Base-by-base conservation (phyloP, 2,888 invertebrate genomes). In the Euzetes globulus region DNA sequence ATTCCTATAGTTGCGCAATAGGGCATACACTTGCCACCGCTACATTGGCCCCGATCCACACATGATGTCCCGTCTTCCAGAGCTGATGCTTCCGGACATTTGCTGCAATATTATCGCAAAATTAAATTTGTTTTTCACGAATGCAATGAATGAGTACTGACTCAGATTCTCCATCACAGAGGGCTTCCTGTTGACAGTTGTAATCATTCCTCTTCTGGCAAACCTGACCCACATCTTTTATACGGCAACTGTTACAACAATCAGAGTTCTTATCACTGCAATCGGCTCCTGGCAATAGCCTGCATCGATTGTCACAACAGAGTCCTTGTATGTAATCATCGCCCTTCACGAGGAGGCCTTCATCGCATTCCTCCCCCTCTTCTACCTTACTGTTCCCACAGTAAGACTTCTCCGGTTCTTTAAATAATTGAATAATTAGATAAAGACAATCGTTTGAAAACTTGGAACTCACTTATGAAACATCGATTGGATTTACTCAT, bases 221-320 rank as follows among this genome's bases (percentile, higher is more conserved):
- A 70, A 83, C 81, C 47, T 80, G 81, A 6, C 82, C 82, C 5
- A 87, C 86, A 71, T 89, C 87, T 86, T 94, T 92, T 82, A 89
- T 92, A 81, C 91, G 90, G 81, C 97, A 97, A 79, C 90, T 89
- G 82, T 91, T 89, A 82, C 97, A 97, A 82, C 97, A 97, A 5
- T 94, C 94, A 0, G 94, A 94, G 84, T 98, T 97, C 83, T 94
- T 92, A 82, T 96, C 96, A 82, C 96, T 95, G 87, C 96, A 96
- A 77, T 90, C 90, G 22, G 94, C 93, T n/a, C 90, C 90, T 81
- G 90, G 88, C 71, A 92, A 86, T 63, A 97, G 83, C 82, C 91
- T 91, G 82, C 97, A 97, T 81, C 92, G 90, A 82, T 92, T 92
- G 81, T 93, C 91, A 83, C 96, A 97, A 82, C 97, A 97, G 76